Evolutionary conservation across 2,888 invertebrate species (phyloP).

Genomic region (Parnassius apollo): DNA sequence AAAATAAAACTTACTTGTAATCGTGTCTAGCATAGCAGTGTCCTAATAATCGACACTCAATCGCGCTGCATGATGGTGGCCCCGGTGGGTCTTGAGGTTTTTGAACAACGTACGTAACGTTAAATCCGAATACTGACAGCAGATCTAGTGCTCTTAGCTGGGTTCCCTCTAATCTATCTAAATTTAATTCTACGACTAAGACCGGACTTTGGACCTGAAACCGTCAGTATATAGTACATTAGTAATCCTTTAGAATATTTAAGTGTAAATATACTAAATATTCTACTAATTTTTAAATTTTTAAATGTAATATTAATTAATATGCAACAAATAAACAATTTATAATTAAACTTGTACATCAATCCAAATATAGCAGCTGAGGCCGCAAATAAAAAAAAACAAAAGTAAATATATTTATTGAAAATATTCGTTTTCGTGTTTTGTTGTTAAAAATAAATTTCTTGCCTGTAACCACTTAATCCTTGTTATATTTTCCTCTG

Average conservation of each 20-base stretch:
- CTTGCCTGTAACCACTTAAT: constrained; percentile 80
- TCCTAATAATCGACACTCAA: constrained; percentile 92
- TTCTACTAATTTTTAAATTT: no score
- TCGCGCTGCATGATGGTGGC: constrained; percentile 86
- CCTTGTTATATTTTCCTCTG: constrained; percentile 87
- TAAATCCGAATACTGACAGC: constrained; percentile 94
- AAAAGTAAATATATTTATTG: no score
- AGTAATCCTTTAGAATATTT: not conserved
- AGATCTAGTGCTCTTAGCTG: constrained; percentile 91
- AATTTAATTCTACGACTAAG: constrained; percentile 88
- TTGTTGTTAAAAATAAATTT: constrained; percentile 5
- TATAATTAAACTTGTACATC: no score
- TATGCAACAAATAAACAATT: no score
- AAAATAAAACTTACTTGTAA: constrained; percentile 83
- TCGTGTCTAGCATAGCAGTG: constrained; percentile 88
- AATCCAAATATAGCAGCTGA: no score
- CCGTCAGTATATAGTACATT: not conserved
- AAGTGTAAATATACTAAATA: no score
- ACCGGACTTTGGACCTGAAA: constrained; percentile 84
- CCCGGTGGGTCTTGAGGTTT: constrained; percentile 69
- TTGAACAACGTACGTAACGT: constrained; percentile 92
- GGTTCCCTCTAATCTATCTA: constrained; percentile 88
- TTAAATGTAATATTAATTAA: no score
- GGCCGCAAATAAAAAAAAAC: no score
- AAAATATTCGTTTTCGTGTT: no score